Evolutionary conservation across 2,113 vertebrate species (phyloP).

Genomic region (Tyrannus savana): DNA sequence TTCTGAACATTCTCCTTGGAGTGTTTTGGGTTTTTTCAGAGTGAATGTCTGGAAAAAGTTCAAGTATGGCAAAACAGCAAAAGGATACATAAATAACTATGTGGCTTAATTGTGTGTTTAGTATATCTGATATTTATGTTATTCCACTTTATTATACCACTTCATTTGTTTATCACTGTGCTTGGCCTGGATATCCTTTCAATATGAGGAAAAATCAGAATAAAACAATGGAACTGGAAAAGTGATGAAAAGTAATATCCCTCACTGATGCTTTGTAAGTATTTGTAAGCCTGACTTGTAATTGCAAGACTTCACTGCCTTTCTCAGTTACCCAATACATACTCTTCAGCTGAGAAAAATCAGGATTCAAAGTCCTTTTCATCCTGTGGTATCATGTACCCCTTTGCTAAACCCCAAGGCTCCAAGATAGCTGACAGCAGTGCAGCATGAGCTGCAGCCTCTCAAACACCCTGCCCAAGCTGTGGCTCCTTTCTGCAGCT

Average conservation of each 20-base stretch:
- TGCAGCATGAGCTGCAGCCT: fast-evolving
- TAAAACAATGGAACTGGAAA: neutral
- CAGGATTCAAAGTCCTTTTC: neutral
- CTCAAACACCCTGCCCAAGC: too few species aligned
- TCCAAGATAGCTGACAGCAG: neutral
- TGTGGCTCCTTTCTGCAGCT: neutral
- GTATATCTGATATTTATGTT: neutral
- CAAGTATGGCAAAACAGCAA: neutral
- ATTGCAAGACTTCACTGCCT: neutral
- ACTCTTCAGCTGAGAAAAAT: neutral
- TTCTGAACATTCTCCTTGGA: neutral
- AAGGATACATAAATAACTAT: neutral
- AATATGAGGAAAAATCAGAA: neutral
- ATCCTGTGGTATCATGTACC: fast-evolving
- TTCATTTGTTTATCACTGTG: neutral
- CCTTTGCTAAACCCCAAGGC: neutral
- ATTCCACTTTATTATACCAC: neutral
- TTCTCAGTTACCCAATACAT: neutral
- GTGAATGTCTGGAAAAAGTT: neutral
- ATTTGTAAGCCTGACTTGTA: neutral
- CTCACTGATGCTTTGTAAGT: neutral
- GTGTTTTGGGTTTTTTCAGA: neutral
- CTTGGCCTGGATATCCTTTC: fast-evolving
- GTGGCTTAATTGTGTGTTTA: neutral
- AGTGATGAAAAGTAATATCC: fast-evolving